phyloP scores from a whole-genome alignment of 2,888 invertebrate genomes.

The Eupsilia transversa region DNA sequence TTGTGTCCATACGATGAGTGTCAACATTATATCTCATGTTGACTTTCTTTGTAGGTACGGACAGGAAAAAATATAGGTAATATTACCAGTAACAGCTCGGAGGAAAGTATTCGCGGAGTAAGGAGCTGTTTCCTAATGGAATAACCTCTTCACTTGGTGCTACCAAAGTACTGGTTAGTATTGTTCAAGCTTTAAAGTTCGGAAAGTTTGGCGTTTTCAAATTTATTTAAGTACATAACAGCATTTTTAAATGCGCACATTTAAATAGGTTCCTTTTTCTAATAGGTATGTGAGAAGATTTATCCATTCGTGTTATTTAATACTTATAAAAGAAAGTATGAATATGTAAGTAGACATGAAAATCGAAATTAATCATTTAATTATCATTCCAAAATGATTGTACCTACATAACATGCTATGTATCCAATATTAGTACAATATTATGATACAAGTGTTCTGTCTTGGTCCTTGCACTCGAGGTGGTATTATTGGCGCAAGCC shows the following conservation, averaged over 20 bases:
- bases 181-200: constrained; percentile 12
- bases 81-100: constrained; percentile 19
- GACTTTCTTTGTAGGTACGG: constrained; percentile 22
- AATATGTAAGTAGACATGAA: background rate
- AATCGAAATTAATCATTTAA: background rate
- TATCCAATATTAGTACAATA: no score
- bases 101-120: constrained; percentile 30
- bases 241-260: background rate
- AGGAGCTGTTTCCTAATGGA: constrained; percentile 44
- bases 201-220: constrained; percentile 6
- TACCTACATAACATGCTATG: background rate
- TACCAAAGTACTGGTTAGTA: constrained; percentile 18
- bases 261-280: background rate
- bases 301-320: background rate
- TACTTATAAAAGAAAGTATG: background rate
- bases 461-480: no score
- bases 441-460: no score
- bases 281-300: background rate
- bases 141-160: constrained; percentile 31
- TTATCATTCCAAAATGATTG: background rate
- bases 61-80: constrained; percentile 42
- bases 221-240: constrained; percentile 10
- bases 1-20: constrained; percentile 23
- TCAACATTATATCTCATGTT: constrained; percentile 39
- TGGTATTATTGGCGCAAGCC: no score